These are phyloP conservation scores for Cyclura pinguis DNA, from an alignment of 2,797 vertebrate genomes.

Conservation along the genomic window DNA sequence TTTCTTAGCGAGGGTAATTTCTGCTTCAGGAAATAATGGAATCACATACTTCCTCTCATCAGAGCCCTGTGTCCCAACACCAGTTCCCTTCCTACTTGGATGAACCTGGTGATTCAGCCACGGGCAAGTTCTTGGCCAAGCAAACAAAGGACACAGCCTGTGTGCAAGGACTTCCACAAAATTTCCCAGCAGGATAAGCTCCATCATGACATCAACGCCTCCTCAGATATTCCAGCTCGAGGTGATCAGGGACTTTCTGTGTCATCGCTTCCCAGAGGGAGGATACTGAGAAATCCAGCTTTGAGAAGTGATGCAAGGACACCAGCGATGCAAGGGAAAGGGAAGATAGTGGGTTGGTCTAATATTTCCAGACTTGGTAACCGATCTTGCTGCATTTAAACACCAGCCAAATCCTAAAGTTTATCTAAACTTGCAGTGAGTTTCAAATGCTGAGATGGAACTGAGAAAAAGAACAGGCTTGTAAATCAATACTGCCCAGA, in stretches of 20 bases:
- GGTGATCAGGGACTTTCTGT: neutral
- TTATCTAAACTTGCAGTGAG: neutral
- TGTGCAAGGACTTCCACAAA: constrained; percentile 27
- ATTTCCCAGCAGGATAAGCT: constrained; percentile 62
- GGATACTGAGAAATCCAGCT: constrained; percentile 7
- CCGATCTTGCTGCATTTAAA: neutral
- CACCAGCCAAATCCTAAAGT: neutral
- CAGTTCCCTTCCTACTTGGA: constrained; percentile 33
- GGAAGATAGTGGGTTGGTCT: neutral
- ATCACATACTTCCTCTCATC: neutral
- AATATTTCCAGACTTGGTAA: neutral
- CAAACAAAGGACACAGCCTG: neutral
- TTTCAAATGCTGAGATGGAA: neutral
- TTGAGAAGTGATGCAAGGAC: constrained; percentile 8
- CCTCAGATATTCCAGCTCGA: neutral
- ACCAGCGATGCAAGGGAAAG: neutral
- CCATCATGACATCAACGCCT: constrained; percentile 29
- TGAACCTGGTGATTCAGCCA: neutral
- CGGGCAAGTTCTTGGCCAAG: constrained; percentile 46
- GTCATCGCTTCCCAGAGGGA: constrained; percentile 3
- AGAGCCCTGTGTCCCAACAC: too few relatives aligned
- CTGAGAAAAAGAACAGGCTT: neutral
- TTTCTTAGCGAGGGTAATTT: neutral
- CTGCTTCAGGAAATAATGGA: neutral
- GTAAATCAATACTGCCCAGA: neutral